Base-by-base conservation (phyloP, 1,140 invertebrate genomes). In the Cardiocondyla obscurior region DNA sequence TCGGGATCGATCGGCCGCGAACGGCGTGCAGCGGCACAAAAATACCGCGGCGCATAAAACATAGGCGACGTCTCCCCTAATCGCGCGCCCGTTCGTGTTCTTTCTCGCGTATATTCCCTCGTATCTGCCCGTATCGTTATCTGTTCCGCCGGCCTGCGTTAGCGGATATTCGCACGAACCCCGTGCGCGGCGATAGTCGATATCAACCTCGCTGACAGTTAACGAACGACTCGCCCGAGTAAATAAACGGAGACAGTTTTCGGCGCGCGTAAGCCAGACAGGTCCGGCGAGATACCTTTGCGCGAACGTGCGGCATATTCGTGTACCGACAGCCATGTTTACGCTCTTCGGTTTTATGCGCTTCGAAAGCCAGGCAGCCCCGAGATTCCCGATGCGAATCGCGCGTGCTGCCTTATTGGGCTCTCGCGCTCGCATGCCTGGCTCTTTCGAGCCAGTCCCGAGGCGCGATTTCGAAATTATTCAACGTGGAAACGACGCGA, bases 141-240 rank as follows among this genome's bases (percentile, higher is more conserved):
- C 74, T 67, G 60, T 77, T 77, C 14, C 74, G n/a, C 42, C 44
- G 58, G 42, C 60, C 74, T n/a, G 44, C 60, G 60, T 77, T n/a
- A 53, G 67, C 74, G 60, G 74, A 77, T 77, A 77, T 67, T 77
- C 74, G 22, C 60, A 53, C 44, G 60, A 77, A 77, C 44, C 10
- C 60, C 19, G 16, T 39, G 28, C 30, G 14, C n/a, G 30, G 22
- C 60, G 60, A 77, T 77, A 77, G 62, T 67, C 44, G 74, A 77
- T 77, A 77, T 53, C 74, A 77, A 53, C 74, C 28, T 67, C 46
- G n/a, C 28, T 53, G 55, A 67, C 46, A 39, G 33, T 77, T 77
- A n/a, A 39, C 57, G 72, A 36, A 33, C 57, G 30, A 76, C 46
- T 67, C 16, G 33, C 33, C 8, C 16, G 16, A 42, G 46, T 67